Evolutionary conservation across 1,140 invertebrate species (phyloP).

Genomic region (Campoletis sonorensis): DNA sequence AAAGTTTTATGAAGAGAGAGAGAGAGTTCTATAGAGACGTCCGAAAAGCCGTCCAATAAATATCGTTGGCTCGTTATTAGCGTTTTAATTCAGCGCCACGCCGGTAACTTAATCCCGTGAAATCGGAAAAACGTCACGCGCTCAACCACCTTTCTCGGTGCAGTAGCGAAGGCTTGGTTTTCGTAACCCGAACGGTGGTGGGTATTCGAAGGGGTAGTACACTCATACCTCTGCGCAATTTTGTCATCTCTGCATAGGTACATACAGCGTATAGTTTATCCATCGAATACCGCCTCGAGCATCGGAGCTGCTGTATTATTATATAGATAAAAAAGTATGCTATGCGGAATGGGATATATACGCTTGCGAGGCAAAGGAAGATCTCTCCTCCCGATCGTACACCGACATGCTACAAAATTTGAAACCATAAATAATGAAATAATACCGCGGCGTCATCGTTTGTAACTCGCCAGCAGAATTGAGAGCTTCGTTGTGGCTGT

Average conservation of each 20-base stretch:
- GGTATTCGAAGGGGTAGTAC: neutral
- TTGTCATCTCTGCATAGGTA: neutral
- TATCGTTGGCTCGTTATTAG: conserved; percentile 74
- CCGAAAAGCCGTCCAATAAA: conserved; percentile 71
- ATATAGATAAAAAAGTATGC: neutral
- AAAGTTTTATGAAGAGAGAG: neutral
- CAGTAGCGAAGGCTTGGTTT: neutral
- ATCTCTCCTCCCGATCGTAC: conserved; percentile 18
- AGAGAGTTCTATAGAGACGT: conserved; percentile 38
- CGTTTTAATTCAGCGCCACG: conserved; percentile 71
- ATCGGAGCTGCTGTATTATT: neutral
- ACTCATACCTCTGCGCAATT: neutral
- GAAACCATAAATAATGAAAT: conserved; percentile 70
- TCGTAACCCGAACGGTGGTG: neutral
- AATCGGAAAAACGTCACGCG: conserved; percentile 69
- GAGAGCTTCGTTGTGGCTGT: neutral
- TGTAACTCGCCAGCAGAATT: conserved; percentile 58
- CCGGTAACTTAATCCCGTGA: conserved; percentile 70
- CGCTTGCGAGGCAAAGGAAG: conserved; percentile 20
- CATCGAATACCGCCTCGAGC: neutral
- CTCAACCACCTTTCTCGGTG: neutral
- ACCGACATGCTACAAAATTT: conserved; percentile 54
- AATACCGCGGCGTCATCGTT: conserved; percentile 67
- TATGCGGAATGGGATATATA: conserved; percentile 32
- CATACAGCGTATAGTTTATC: neutral